Evolutionary conservation across 1,140 invertebrate species (phyloP).

Genomic region (Macrobrachium nipponense): DNA sequence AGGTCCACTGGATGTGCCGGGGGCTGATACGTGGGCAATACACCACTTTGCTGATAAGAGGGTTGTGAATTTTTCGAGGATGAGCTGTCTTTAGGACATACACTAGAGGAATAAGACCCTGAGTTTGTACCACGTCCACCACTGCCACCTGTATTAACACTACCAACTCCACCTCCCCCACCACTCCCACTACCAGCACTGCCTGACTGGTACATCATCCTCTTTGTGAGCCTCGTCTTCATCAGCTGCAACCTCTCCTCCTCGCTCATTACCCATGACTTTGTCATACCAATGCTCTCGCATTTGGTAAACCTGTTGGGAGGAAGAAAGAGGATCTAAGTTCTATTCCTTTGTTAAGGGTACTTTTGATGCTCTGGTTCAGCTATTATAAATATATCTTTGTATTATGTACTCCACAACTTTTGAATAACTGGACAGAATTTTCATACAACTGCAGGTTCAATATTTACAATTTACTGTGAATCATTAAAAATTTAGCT

Average conservation of each 20-base stretch:
- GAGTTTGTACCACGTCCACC: conserved; percentile 25
- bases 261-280: conserved; percentile 62
- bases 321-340: neutral
- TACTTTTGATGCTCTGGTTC: neutral
- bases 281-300: conserved; percentile 61
- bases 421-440: too few species aligned
- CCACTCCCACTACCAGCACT: conserved; percentile 27
- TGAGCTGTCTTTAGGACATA: conserved; percentile 44
- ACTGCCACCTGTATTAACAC: conserved; percentile 18
- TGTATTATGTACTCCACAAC: too few species aligned
- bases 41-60: neutral
- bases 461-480: too few species aligned
- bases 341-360: neutral
- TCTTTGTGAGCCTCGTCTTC: conserved; percentile 61
- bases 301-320: conserved; percentile 59
- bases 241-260: conserved; percentile 61
- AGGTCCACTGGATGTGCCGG: conserved; percentile 45
- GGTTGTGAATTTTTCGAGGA: conserved; percentile 30
- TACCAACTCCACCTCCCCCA: conserved; percentile 15
- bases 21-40: conserved; percentile 23
- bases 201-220: conserved; percentile 54
- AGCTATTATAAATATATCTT: neutral
- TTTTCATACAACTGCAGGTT: too few species aligned
- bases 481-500: too few species aligned
- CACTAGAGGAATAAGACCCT: conserved; percentile 32